These are phyloP conservation scores for Macropus fuliginosus DNA, from an alignment of 2,797 vertebrate genomes.

Conservation along the genomic window DNA sequence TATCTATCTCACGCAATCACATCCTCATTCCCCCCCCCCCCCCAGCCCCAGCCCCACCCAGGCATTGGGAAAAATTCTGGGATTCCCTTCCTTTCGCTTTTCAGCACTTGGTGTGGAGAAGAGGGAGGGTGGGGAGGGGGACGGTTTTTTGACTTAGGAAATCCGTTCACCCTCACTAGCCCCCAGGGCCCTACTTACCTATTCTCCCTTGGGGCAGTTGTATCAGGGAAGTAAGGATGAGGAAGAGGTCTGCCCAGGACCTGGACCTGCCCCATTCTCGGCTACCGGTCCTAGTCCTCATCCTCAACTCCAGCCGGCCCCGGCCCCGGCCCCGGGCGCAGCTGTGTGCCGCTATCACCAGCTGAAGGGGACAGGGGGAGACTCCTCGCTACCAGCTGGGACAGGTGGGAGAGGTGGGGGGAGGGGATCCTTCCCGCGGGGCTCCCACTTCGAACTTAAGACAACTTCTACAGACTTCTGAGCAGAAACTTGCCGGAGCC, in stretches of 20 bases:
- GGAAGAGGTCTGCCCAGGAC: constrained; percentile 50
- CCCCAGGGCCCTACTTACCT: constrained; percentile 60
- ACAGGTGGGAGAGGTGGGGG: neutral
- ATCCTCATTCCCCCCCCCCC: neutral
- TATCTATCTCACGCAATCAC: neutral
- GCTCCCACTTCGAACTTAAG: neutral
- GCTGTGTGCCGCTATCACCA: neutral
- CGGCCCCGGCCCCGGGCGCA: neutral
- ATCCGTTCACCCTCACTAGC: neutral
- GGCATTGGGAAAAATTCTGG: neutral
- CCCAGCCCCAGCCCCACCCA: neutral
- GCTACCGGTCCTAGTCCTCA: constrained; percentile 21
- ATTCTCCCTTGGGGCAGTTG: constrained; percentile 55
- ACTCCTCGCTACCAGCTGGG: neutral
- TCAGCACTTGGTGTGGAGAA: neutral
- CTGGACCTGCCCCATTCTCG: constrained; percentile 61
- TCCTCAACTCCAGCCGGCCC: neutral
- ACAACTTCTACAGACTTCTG: neutral
- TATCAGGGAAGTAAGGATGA: constrained; percentile 63
- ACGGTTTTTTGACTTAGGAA: neutral
- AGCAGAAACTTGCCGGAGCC: constrained; percentile 50
- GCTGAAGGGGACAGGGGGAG: neutral
- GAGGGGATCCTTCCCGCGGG: neutral
- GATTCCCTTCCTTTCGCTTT: neutral
- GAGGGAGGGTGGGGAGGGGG: neutral